Evolutionary conservation across 2,797 vertebrate species (phyloP), one percentile per base, ranked within the genome.

Genomic region (Bovichtus variegatus): DNA sequence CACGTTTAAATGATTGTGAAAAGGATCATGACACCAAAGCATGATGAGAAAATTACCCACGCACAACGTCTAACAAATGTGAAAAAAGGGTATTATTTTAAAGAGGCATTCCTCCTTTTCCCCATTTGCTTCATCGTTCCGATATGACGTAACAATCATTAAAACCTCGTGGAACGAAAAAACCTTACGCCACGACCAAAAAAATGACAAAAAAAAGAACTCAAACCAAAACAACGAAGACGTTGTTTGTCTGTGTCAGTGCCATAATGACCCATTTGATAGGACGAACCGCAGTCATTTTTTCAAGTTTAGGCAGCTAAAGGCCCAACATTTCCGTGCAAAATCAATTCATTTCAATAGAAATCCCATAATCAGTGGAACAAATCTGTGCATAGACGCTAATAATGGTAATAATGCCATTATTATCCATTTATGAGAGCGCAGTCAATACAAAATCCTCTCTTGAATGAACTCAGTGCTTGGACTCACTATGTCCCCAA

Each of bases 1-100:
- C 54, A 21, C 10, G 46, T 81, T 80, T 75, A 54, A 64, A 78
- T 72, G 18, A 55, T 76, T 55, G 62, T 57, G 53, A 27, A 67
- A 80, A 61, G 78, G 12, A 85, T 71, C 34, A 6, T 29, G 9
- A 64, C 57, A 43, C 38, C 25, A 59, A 71, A 80, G 61, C 29
- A 21, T 31, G 27, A 53, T 18, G 46, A 61, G 54, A 62, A 66
- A 57, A 16, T 51, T 55, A n/a, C n/a, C 25, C 18, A 50, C n/a
- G 43, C n/a, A 49, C 43, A 59, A 13, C 12, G 3, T 62, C 44
- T 11, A 0, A 53, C n/a, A 21, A 53, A 66, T 63, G 3, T 23
- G 4, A 47, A 55, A 25, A 4, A 31, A 50, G 38, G 49, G 29
- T 29, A 50, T 5, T 27, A n/a, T 19, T 59, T 59, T n/a, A n/a